Percentiles rank a stretch among this genome's conserved stretches.
These are phyloP conservation scores for Tonatia bakeri DNA, from an alignment of 2,113 vertebrate species.

Conservation along the genomic window DNA sequence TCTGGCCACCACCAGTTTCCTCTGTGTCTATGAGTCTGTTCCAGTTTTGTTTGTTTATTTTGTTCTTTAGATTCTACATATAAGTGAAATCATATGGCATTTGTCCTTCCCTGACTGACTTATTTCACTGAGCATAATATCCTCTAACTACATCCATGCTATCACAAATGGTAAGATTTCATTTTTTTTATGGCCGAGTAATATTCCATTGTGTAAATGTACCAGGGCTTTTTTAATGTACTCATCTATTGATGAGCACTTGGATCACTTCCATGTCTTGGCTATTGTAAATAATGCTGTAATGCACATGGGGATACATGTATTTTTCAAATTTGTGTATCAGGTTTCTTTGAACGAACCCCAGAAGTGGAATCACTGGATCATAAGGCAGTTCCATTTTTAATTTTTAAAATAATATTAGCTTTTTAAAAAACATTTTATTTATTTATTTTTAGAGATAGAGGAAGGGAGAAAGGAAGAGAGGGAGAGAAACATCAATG, in stretches of 20 bases:
- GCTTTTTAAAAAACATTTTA: no score
- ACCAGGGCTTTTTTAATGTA: neutral
- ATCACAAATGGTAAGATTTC: neutral
- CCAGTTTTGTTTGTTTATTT: neutral
- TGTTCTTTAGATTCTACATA: neutral
- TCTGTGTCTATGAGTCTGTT: no score
- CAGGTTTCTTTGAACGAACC: neutral
- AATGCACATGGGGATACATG: neutral
- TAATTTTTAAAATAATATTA: neutral
- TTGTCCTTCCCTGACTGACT: neutral
- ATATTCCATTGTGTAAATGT: neutral
- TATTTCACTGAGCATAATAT: neutral
- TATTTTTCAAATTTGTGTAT: neutral
- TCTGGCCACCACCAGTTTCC: no score
- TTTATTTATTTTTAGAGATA: no score
- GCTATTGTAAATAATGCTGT: neutral
- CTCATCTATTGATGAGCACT: neutral
- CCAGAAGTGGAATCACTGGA: neutral
- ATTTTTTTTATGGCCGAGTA: neutral
- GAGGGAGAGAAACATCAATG: no score
- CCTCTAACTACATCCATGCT: neutral
- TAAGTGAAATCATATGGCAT: neutral
- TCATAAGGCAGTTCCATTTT: neutral
- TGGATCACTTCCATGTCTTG: neutral
- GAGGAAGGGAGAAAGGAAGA: no score